These are phyloP conservation scores for Percopsis omiscomaycus DNA, from an alignment of 2,797 vertebrate genomes.

Conservation along the genomic window DNA sequence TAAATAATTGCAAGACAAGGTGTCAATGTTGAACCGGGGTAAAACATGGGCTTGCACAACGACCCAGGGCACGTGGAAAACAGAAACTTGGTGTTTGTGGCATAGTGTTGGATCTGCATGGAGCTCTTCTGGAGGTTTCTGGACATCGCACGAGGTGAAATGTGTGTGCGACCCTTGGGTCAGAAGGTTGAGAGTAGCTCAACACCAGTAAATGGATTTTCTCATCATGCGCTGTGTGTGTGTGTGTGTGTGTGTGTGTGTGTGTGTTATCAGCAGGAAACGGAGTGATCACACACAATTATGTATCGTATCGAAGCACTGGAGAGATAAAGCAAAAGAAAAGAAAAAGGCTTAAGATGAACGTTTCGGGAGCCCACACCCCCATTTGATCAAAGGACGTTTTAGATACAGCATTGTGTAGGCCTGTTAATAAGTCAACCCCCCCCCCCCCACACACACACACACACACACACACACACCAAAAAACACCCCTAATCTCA, in stretches of 20 bases:
- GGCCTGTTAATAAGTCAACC: conserved; percentile 57
- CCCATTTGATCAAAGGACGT: conserved; percentile 57
- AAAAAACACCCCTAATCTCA: conserved; percentile 44
- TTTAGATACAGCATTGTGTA: conserved; percentile 35
- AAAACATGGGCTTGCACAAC: conserved; percentile 7
- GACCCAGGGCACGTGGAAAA: neutral
- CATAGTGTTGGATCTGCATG: neutral
- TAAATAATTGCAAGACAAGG: conserved; percentile 30
- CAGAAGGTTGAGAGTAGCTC: conserved; percentile 21
- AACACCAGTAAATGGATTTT: conserved; percentile 59
- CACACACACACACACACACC: conserved; percentile 5
- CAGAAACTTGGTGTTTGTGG: neutral
- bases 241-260: conserved; percentile 18
- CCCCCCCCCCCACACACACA: neutral
- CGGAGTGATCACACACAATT: conserved; percentile 9
- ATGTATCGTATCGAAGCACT: neutral
- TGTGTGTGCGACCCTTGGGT: conserved; percentile 21
- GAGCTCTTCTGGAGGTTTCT: neutral
- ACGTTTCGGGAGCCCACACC: conserved; percentile 3
- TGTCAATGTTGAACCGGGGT: conserved; percentile 31
- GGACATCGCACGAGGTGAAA: neutral
- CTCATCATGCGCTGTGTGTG: conserved; percentile 47
- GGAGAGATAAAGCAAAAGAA: conserved; percentile 18
- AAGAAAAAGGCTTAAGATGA: conserved; percentile 34
- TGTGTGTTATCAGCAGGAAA: conserved; percentile 45